Conservation (phyloP, 1,140 invertebrate genomes). For the Drosophila arawakana region DNA sequence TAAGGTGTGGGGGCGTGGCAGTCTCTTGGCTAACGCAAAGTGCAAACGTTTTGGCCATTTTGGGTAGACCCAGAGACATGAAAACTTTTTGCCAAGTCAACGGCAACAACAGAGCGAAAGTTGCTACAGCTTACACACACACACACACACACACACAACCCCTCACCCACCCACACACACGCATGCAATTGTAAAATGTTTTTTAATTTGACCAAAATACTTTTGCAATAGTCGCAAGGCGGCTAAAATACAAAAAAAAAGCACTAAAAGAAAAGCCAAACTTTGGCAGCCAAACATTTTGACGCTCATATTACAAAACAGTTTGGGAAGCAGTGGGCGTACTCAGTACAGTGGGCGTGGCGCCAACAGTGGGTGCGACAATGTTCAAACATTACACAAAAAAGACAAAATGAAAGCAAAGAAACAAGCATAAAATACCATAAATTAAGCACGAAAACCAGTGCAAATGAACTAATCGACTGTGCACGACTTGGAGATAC, state of each 20-base stretch:
- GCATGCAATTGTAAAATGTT: conserved; percentile 72
- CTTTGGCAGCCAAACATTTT: conserved; percentile 58
- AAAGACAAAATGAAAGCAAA: neutral
- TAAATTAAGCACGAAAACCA: neutral
- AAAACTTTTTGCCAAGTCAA: conserved; percentile 64
- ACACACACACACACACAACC: conserved; percentile 14
- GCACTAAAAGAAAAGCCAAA: conserved; percentile 31
- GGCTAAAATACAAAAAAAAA: conserved; percentile 9
- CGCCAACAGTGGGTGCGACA: conserved; percentile 14
- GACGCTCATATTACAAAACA: conserved; percentile 38
- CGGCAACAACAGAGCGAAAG: conserved; percentile 42
- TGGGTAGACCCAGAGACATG: conserved; percentile 39
- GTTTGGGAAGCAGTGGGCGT: neutral
- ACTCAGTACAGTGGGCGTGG: neutral
- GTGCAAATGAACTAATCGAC: neutral
- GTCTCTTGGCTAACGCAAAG: conserved; percentile 46
- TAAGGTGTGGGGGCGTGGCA: neutral
- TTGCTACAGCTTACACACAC: conserved; percentile 26
- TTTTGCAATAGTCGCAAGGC: conserved; percentile 62
- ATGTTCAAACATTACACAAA: conserved; percentile 1
- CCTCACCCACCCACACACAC: conserved; percentile 4
- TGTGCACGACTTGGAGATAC: neutral
- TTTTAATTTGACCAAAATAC: conserved; percentile 79
- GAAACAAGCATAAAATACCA: neutral
- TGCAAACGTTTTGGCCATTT: conserved; percentile 69